Conservation (phyloP, 2,113 vertebrate species). For the Telmatochromis sp. region DNA sequence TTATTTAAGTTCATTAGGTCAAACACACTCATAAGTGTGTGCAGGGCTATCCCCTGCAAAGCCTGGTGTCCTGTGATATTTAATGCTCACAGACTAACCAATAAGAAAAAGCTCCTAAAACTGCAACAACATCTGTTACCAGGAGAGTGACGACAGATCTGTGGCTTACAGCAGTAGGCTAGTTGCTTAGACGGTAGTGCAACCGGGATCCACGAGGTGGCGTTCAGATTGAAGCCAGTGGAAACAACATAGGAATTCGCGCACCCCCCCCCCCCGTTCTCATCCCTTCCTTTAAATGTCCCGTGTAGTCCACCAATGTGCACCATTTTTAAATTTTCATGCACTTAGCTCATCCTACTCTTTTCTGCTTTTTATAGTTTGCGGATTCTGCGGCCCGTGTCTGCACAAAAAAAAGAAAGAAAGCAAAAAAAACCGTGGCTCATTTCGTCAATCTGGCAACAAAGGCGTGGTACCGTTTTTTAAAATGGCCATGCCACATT, state of each 20-base stretch:
- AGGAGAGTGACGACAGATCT: constrained; percentile 65
- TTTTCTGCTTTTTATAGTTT: rapidly evolving
- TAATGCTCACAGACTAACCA: constrained; percentile 23
- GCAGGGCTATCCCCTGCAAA: background rate
- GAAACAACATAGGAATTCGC: constrained; percentile 22
- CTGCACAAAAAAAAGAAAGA: background rate
- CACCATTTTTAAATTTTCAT: background rate
- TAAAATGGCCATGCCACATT: constrained; percentile 65
- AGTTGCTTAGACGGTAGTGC: constrained; percentile 10
- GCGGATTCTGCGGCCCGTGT: background rate
- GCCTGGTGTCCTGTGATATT: background rate
- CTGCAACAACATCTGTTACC: constrained; percentile 67
- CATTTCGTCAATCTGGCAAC: constrained; percentile 54
- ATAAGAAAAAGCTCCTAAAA: constrained; percentile 38
- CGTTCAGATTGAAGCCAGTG: background rate
- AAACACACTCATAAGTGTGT: background rate
- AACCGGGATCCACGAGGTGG: constrained; percentile 7
- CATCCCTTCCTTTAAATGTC: background rate
- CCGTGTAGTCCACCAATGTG: background rate
- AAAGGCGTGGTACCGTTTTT: constrained; percentile 73
- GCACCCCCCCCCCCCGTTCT: background rate
- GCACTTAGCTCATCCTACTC: rapidly evolving
- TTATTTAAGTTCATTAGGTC: background rate
- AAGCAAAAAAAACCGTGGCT: constrained; percentile 5
- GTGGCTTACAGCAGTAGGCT: constrained; percentile 40